Evolutionary conservation across 1,140 invertebrate species (phyloP).

Genomic region (Ridgeia piscesae): DNA sequence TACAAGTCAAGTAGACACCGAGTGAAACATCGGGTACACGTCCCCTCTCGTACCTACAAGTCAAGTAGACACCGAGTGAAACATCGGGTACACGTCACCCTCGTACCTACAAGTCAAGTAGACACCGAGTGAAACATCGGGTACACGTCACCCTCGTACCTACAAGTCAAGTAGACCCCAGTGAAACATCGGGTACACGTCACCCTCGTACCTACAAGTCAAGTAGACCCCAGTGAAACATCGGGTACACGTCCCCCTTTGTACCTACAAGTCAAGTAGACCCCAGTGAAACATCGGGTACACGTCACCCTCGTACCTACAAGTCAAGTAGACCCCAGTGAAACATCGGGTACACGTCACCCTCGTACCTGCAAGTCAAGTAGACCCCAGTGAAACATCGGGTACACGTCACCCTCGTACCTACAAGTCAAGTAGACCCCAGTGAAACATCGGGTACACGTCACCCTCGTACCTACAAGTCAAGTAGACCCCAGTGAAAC

Average conservation of each 20-base stretch:
- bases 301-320: too few relatives aligned
- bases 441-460: too few relatives aligned
- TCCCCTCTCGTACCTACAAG: constrained; percentile 50
- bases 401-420: not conserved
- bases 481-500: constrained; percentile 74
- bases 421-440: too few relatives aligned
- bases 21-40: constrained; percentile 84
- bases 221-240: not conserved
- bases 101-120: too few relatives aligned
- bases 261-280: too few relatives aligned
- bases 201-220: constrained; percentile 38
- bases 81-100: not conserved
- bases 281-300: too few relatives aligned
- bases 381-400: not conserved
- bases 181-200: constrained; percentile 80
- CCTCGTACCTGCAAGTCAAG: constrained; percentile 28
- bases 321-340: constrained; percentile 62
- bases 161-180: constrained; percentile 70
- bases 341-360: constrained; percentile 77
- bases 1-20: constrained; percentile 53
- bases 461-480: not conserved
- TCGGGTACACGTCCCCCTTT: not conserved
- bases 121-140: too few relatives aligned
- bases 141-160: too few relatives aligned
- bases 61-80: constrained; percentile 10